Evolutionary conservation across 2,113 vertebrate genomes (phyloP).

Genomic region (Zosterops lateralis): DNA sequence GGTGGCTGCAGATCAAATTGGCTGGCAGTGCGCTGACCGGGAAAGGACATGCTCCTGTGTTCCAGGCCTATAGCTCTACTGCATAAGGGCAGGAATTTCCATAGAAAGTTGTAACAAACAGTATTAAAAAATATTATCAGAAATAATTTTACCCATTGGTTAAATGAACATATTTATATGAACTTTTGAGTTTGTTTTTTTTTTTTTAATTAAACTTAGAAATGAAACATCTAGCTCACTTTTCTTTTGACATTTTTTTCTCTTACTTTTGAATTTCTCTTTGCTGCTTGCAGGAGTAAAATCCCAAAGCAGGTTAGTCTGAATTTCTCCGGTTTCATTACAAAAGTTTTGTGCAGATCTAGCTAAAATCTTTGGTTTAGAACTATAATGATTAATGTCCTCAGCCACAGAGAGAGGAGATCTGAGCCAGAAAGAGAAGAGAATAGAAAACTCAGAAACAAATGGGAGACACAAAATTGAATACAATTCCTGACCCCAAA

Average conservation of each 20-base stretch:
- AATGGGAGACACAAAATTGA: slow-evolving; percentile 12
- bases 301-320: not conserved
- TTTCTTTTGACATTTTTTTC: not conserved
- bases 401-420: not conserved
- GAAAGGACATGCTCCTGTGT: not conserved
- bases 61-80: not conserved
- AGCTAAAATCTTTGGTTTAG: slow-evolving; percentile 49
- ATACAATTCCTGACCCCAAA: slow-evolving; percentile 10
- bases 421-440: slow-evolving; percentile 2
- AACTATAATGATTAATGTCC: slow-evolving; percentile 55
- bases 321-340: slow-evolving; percentile 34
- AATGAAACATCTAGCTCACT: not conserved
- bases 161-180: not conserved
- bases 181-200: not conserved
- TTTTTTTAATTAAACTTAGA: not conserved
- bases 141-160: not conserved
- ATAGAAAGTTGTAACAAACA: not conserved
- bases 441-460: slow-evolving; percentile 36
- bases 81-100: not conserved
- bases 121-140: not conserved
- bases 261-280: not conserved
- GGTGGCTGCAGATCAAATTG: not conserved
- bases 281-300: not conserved
- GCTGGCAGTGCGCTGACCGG: rapidly evolving
- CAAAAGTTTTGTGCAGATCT: slow-evolving; percentile 49